Percentiles rank a stretch among this genome's conserved stretches.
These are phyloP conservation scores for Aproaerema taeniolella DNA, from an alignment of 2,888 invertebrate genomes.

Conservation along the genomic window DNA sequence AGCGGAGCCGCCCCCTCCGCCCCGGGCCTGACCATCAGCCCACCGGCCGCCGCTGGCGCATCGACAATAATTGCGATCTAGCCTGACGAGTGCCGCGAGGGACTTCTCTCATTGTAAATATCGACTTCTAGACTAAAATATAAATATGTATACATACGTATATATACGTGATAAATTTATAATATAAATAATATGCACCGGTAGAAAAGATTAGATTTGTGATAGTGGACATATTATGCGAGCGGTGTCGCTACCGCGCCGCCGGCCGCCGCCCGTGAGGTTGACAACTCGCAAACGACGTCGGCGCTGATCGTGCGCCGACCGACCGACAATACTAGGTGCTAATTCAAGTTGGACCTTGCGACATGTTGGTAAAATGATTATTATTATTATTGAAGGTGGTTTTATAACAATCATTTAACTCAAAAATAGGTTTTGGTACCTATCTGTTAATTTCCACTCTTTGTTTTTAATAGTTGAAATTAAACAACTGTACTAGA, in stretches of 20 bases:
- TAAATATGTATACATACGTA: conserved; percentile 70
- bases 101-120: conserved; percentile 66
- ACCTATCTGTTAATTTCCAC: too few relatives aligned
- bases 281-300: conserved; percentile 59
- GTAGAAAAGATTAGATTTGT: conserved; percentile 74
- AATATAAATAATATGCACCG: conserved; percentile 71
- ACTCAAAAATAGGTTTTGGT: conserved; percentile 62
- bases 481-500: conserved; percentile 61
- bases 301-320: conserved; percentile 46
- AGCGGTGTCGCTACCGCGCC: conserved; percentile 31
- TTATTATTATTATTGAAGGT: conserved; percentile 62
- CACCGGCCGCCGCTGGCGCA: conserved; percentile 73
- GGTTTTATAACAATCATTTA: conserved; percentile 60
- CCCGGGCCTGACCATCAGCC: conserved; percentile 76
- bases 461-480: conserved; percentile 45
- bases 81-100: conserved; percentile 49
- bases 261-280: conserved; percentile 37
- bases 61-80: conserved; percentile 69
- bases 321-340: conserved; percentile 76
- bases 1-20: conserved; percentile 74
- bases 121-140: conserved; percentile 48
- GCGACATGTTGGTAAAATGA: conserved; percentile 64
- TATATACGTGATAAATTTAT: conserved; percentile 75
- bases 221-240: conserved; percentile 59
- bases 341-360: conserved; percentile 72